Evolutionary conservation across 2,797 vertebrate genomes (phyloP), one percentile per base, ranked within the genome.

Genomic region (Parambassis ranga): DNA sequence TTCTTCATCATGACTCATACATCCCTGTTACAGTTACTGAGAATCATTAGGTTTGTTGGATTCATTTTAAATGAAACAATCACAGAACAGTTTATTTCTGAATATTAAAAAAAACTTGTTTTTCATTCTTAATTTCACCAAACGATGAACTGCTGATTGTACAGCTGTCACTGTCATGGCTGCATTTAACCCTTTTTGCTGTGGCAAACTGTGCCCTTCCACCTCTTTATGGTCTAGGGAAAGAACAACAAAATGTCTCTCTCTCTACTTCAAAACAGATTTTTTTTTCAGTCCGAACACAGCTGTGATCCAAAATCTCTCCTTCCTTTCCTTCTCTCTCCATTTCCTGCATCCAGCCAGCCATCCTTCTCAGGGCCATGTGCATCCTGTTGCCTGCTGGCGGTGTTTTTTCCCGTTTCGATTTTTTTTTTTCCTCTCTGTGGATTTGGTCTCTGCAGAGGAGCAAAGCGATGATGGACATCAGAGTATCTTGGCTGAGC

Each of bases 301-400:
- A 89, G 82, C 84, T 89, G 82, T 16, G 71, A 78, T 82, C 72
- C 61, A 65, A 69, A 88, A 74, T 79, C 63, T 50, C 75, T 56
- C 78, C 81, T 90, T 90, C 90, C 88, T 87, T 64, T 80, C 38
- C 66, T 87, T 80, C 77, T 87, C 86, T 82, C 77, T 67, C 83
- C 71, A 82, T 92, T 92, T 93, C 93, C 92, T 92, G 87, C 37
- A 77, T 61, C 68, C 71, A 81, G 9, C 77, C 80, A 80, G 73
- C 47, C 80, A 87, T 90, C 86, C 81, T 82, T 83, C 77, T 87
- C 77, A 46, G 68, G 72, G 24, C 87, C 90, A 93, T 93, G 79
- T 93, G 92, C 87, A 92, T 93, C 92, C 92, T 93, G 92, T 89
- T 80, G 81, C 90, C 79, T 71, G 60, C 55, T 52, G 64, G 55